Conservation (phyloP, 1,140 invertebrate species). For the Cylas formicarius region DNA sequence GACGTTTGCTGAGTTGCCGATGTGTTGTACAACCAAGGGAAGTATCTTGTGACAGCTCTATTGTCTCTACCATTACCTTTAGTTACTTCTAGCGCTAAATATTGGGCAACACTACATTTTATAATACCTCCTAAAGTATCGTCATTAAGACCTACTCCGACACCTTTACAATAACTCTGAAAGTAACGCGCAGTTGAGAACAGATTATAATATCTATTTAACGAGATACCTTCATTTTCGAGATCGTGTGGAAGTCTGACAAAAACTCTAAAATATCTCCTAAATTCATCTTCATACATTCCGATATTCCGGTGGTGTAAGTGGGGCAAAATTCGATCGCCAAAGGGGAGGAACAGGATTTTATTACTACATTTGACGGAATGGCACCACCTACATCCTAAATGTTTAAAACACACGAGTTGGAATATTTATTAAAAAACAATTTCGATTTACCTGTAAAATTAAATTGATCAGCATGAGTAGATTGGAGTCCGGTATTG, state of each 20-base stretch:
- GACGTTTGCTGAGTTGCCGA: conserved; percentile 80
- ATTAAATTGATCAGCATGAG: conserved; percentile 84
- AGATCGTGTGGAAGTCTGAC: conserved; percentile 91
- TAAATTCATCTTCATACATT: conserved; percentile 87
- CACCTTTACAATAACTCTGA: conserved; percentile 74
- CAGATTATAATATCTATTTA: not conserved
- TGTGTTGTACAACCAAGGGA: conserved; percentile 89
- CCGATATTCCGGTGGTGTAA: conserved; percentile 79
- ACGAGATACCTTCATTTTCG: conserved; percentile 81
- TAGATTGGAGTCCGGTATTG: conserved; percentile 90
- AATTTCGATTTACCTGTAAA: conserved; percentile 55
- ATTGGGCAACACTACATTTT: conserved; percentile 93
- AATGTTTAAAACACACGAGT: conserved; percentile 14
- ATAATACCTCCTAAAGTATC: conserved; percentile 92
- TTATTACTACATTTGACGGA: conserved; percentile 38
- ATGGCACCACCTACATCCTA: conserved; percentile 62
- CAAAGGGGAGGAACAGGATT: conserved; percentile 28
- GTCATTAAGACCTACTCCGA: conserved; percentile 77
- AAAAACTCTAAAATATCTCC: conserved; percentile 94
- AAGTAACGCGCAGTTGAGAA: conserved; percentile 23
- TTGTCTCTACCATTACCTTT: conserved; percentile 79
- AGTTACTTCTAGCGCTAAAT: conserved; percentile 87
- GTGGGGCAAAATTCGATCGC: conserved; percentile 47
- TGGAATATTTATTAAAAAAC: conserved; percentile 4
- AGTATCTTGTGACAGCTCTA: conserved; percentile 70